phyloP scores from a whole-genome alignment of 1,140 invertebrate species.

The Aphaenogaster ashmeadi region DNA sequence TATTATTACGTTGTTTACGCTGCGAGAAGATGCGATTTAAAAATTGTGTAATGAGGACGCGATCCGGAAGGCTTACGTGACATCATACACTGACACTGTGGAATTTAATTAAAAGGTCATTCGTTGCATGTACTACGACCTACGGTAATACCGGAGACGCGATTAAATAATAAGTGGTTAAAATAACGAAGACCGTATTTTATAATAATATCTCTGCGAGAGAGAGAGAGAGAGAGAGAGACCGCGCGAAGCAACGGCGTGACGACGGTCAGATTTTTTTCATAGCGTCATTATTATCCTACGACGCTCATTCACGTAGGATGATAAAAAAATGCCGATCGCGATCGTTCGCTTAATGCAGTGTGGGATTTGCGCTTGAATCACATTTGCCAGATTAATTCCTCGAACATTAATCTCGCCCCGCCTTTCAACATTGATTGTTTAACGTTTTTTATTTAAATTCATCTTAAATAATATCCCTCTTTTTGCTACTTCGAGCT shows the following conservation, averaged over 20 bases:
- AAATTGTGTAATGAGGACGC: constrained; percentile 46
- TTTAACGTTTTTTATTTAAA: not conserved
- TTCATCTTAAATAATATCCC: not conserved
- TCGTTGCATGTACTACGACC: not conserved
- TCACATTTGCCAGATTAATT: not conserved
- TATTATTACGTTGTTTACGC: constrained; percentile 52
- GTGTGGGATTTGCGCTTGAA: not conserved
- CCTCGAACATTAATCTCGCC: not conserved
- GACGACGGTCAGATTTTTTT: constrained; percentile 27
- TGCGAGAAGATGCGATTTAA: constrained; percentile 1
- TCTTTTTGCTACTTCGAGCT: not conserved
- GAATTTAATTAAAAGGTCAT: constrained; percentile 58
- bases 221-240: not conserved
- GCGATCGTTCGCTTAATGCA: not conserved
- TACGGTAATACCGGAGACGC: constrained; percentile 24
- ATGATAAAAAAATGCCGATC: constrained; percentile 22
- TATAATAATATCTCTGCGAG: constrained; percentile 39
- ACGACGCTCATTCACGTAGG: constrained; percentile 48
- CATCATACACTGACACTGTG: constrained; percentile 31
- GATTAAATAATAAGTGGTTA: constrained; percentile 60
- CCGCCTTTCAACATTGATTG: not conserved
- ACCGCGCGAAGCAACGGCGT: not conserved
- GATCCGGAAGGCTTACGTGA: constrained; percentile 34
- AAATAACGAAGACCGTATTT: constrained; percentile 45
- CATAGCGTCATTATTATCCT: constrained; percentile 27